A percentile compares a stretch with the other conserved stretches of the same genome.
Evolutionary conservation across 2,113 vertebrate genomes (phyloP).

Genomic region (Cavia porcellus): DNA sequence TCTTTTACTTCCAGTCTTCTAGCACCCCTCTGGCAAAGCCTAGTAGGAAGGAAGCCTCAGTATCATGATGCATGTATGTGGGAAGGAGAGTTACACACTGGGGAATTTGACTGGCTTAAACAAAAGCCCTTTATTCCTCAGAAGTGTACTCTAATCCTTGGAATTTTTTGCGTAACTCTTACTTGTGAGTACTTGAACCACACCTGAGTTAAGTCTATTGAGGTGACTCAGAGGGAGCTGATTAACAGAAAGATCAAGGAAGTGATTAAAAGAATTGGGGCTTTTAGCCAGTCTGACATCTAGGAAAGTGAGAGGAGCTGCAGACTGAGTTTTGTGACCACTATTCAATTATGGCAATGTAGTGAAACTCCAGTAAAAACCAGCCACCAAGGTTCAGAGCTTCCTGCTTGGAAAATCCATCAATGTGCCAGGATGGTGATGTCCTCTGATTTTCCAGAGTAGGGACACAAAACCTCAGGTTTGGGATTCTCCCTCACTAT

Average conservation of each 20-base stretch:
- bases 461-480: not conserved
- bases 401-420: not conserved
- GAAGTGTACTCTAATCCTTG: conserved; percentile 10
- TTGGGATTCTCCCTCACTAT: not conserved
- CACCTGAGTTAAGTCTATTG: not conserved
- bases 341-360: not conserved
- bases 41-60: not conserved
- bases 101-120: not conserved
- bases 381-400: not conserved
- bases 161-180: conserved; percentile 43
- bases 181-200: not conserved
- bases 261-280: not conserved
- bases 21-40: not conserved
- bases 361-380: not conserved
- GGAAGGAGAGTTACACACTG: not conserved
- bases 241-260: not conserved
- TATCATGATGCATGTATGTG: not conserved
- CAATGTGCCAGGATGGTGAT: not conserved
- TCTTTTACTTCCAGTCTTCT: not conserved
- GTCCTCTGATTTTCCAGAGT: not conserved
- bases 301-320: not conserved
- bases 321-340: not conserved
- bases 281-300: not conserved
- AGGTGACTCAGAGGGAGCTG: not conserved
- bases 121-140: not conserved